phyloP scores from a whole-genome alignment of 2,888 invertebrate species.

The Caenorhabditis sp. region DNA sequence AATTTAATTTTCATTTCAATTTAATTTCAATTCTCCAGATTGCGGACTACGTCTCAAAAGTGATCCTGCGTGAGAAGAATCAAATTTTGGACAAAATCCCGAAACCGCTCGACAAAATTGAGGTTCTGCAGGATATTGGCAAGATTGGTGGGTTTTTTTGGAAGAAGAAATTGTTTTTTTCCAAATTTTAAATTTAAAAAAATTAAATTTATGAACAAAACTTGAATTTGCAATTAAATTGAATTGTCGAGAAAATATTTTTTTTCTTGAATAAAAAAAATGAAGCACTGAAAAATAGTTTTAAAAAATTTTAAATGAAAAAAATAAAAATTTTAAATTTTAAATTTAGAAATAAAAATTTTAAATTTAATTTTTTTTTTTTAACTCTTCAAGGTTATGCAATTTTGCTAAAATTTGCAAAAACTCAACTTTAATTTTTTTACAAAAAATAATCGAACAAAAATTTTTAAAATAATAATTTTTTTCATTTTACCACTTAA shows the following conservation, averaged over 20 bases:
- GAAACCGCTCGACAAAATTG: constrained; percentile 30
- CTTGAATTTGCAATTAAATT: too few relatives aligned
- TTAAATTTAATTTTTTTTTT: background rate
- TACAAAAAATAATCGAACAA: background rate
- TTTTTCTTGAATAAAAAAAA: too few relatives aligned
- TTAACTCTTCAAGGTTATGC: too few relatives aligned
- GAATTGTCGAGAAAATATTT: background rate
- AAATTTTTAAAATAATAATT: too few relatives aligned
- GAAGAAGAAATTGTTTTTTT: too few relatives aligned
- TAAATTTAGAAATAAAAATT: too few relatives aligned
- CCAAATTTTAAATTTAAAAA: too few relatives aligned
- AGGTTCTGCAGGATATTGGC: constrained; percentile 43
- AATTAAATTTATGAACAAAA: background rate
- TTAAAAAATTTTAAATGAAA: too few relatives aligned
- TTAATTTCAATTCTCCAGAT: constrained; percentile 25
- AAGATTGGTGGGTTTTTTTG: constrained; percentile 42
- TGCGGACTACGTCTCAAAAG: constrained; percentile 24
- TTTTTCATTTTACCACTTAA: too few relatives aligned
- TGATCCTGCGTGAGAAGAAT: constrained; percentile 31
- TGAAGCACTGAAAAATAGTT: too few relatives aligned
- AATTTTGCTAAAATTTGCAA: background rate
- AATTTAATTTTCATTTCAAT: too few relatives aligned
- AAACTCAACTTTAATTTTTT: background rate
- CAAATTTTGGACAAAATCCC: constrained; percentile 30
- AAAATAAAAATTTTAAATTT: too few relatives aligned